Conservation (phyloP, 2,888 invertebrate genomes). For the Epinotia nisella region DNA sequence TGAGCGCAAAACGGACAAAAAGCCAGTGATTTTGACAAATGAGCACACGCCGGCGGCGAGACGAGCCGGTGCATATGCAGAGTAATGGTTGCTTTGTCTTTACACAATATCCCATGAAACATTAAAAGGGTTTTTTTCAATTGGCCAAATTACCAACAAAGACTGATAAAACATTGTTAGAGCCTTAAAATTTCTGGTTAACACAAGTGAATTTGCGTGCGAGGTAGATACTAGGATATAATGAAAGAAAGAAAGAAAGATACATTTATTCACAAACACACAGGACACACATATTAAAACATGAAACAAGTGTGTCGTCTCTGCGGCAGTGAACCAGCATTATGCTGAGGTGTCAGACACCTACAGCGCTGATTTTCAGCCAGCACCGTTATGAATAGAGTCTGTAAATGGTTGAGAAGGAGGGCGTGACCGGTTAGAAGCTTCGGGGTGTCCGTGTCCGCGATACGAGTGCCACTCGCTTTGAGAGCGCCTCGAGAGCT, state of each 20-base stretch:
- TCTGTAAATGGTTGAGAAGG: slow-evolving; percentile 43
- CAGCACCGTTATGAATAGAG: too few species aligned
- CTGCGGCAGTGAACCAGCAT: too few species aligned
- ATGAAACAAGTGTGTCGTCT: too few species aligned
- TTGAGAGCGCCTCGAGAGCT: slow-evolving; percentile 49
- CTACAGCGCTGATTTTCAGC: too few species aligned
- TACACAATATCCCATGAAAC: slow-evolving; percentile 29
- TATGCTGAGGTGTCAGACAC: too few species aligned
- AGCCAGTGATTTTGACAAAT: slow-evolving; percentile 52
- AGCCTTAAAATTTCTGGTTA: background rate
- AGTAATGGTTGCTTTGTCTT: slow-evolving; percentile 45
- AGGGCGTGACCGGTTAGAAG: slow-evolving; percentile 49
- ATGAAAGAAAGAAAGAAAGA: too few species aligned
- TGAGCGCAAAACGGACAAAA: slow-evolving; percentile 44
- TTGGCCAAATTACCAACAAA: slow-evolving; percentile 24
- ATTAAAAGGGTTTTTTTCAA: slow-evolving; percentile 9
- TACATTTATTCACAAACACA: too few species aligned
- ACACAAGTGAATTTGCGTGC: slow-evolving; percentile 4
- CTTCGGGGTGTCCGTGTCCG: slow-evolving; percentile 43
- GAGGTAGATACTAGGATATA: slow-evolving; percentile 24
- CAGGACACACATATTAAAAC: too few species aligned
- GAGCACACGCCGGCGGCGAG: slow-evolving; percentile 42
- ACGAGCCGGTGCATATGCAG: slow-evolving; percentile 39
- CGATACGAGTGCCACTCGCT: slow-evolving; percentile 49
- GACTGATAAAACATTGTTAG: slow-evolving; percentile 20